Conservation (phyloP, 1,140 invertebrate genomes). For the Eriosoma lanigerum region DNA sequence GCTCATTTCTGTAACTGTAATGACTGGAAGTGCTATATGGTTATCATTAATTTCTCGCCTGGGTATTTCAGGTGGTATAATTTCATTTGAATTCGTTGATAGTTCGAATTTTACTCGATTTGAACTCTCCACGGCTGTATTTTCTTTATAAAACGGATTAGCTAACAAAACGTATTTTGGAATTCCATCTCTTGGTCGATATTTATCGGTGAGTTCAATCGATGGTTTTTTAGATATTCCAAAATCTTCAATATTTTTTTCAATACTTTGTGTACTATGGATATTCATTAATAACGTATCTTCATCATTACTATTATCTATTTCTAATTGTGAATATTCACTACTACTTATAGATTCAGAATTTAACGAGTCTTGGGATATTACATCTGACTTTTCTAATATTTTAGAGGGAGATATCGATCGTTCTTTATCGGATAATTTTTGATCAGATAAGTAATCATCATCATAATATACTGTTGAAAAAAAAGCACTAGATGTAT, state of each 20-base stretch:
- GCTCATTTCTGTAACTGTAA: slow-evolving; percentile 1
- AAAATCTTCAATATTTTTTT: too few species aligned
- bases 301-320: too few species aligned
- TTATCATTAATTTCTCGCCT: slow-evolving; percentile 16
- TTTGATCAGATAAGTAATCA: slow-evolving; percentile 21
- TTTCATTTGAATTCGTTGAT: slow-evolving; percentile 54
- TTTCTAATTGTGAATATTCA: background rate
- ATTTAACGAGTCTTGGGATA: slow-evolving; percentile 23
- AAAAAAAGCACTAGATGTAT: slow-evolving; percentile 18
- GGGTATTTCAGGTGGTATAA: slow-evolving; percentile 54
- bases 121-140: background rate
- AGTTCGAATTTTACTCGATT: background rate
- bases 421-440: background rate
- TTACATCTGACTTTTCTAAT: background rate
- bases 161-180: slow-evolving; percentile 20
- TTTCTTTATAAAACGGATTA: slow-evolving; percentile 26
- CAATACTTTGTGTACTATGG: too few species aligned
- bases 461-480: slow-evolving; percentile 30
- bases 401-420: background rate
- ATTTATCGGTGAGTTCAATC: background rate
- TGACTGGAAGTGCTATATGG: slow-evolving; percentile 57
- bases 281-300: too few species aligned
- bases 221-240: background rate
- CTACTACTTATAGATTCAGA: background rate
- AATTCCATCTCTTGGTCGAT: slow-evolving; percentile 6